Evolutionary conservation across 2,797 vertebrate genomes (phyloP), one percentile per base, ranked within the genome.

Genomic region (Melanotaenia pygmaea): DNA sequence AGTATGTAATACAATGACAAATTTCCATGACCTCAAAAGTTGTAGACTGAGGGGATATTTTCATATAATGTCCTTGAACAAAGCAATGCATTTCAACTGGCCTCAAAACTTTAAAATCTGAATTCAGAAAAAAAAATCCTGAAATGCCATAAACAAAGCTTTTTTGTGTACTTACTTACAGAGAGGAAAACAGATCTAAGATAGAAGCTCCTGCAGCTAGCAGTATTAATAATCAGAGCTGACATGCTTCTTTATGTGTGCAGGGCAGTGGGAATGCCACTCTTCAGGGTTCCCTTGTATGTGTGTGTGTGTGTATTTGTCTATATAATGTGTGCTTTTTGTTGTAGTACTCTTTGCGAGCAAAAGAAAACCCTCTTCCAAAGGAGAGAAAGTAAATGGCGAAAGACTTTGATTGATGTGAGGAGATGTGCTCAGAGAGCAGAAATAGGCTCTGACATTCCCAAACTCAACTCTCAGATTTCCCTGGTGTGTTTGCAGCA

Each of bases 151-250:
- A 71, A 65, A 56, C 62, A 50, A 62, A 64, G 75, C n/a, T 62
- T 58, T 70, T 85, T 83, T 83, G 64, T 76, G 74, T 56, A 80
- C 47, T 72, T 35, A 38, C 74, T 72, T 64, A 56, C 82, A 79
- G 74, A 83, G 77, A 67, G 47, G 62, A 66, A 61, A 79, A 30
- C 70, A 76, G 70, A 81, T 89, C 76, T 67, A 84, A 93, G 93
- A 92, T 91, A 91, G 90, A 88, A 91, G 69, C 85, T 91, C 88
- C 90, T 82, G 79, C 78, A 92, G 92, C 83, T 67, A 90, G 69
- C 67, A 32, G 65, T 74, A 65, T 72, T 77, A 76, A 72, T 92
- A 87, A 94, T 90, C 67, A 37, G 80, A 92, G 77, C 80, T 91
- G 92, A 92, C 92, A 88, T 69, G 74, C 53, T 59, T 74, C 83